Conservation (phyloP, 2,888 invertebrate species). For the Leucophenga montana region DNA sequence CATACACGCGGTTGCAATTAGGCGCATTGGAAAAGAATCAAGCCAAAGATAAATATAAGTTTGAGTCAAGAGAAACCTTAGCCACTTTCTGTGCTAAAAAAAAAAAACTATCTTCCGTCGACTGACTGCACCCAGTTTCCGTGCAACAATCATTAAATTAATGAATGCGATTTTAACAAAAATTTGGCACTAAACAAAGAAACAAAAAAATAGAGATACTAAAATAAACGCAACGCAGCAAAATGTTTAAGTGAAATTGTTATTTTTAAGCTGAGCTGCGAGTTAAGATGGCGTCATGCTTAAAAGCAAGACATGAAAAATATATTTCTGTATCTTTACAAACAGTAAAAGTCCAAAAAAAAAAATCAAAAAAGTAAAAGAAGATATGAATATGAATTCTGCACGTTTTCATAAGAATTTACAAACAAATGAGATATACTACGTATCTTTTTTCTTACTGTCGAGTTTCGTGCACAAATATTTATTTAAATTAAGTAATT, state of each 20-base stretch:
- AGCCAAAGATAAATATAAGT: background rate
- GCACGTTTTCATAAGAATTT: slow-evolving; percentile 22
- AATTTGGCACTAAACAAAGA: background rate
- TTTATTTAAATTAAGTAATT: slow-evolving; percentile 24
- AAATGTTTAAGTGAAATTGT: slow-evolving; percentile 1
- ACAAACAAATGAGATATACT: slow-evolving; percentile 3
- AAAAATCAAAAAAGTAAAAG: background rate
- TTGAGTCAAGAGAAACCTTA: background rate
- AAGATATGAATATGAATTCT: slow-evolving; percentile 14
- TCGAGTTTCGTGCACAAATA: slow-evolving; percentile 15
- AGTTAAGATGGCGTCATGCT: slow-evolving; percentile 4
- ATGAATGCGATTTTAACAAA: background rate
- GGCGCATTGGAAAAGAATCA: background rate
- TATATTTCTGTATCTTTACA: background rate
- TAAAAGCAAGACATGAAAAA: background rate
- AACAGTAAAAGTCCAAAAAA: background rate
- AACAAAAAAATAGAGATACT: background rate
- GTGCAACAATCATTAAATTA: slow-evolving; percentile 1
- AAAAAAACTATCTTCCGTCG: background rate
- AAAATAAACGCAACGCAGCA: background rate
- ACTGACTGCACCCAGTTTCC: slow-evolving; percentile 16
- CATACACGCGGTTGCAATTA: background rate
- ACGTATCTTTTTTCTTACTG: background rate
- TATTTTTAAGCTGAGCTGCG: background rate
- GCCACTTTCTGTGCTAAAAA: slow-evolving; percentile 5